These are phyloP conservation scores for Coreoperca whiteheadi DNA, from an alignment of 2,113 vertebrate genomes.

Conservation along the genomic window DNA sequence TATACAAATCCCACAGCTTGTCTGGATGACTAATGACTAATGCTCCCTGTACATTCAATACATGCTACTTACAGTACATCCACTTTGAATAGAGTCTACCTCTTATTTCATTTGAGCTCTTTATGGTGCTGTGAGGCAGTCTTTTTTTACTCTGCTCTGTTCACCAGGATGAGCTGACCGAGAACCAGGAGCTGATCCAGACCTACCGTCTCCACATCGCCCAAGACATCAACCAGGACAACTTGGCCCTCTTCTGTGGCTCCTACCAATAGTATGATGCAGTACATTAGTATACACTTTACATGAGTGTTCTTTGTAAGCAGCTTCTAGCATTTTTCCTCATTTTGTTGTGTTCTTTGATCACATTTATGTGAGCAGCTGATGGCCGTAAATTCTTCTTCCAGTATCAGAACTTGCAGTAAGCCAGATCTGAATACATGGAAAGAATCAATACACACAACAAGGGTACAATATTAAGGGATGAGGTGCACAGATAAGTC, in stretches of 20 bases:
- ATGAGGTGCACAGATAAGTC: background rate
- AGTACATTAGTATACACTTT: background rate
- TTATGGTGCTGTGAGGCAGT: background rate
- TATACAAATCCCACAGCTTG: background rate
- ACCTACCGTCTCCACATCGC: constrained; percentile 96
- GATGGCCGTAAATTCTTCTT: background rate
- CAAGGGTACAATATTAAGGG: background rate
- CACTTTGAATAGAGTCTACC: background rate
- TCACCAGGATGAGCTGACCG: constrained; percentile 93
- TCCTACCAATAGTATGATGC: constrained; percentile 92
- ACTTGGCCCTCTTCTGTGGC: constrained; percentile 93
- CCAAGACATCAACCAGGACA: constrained; percentile 98
- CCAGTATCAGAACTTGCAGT: background rate
- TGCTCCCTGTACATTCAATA: background rate
- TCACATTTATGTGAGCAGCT: background rate
- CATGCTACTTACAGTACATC: background rate
- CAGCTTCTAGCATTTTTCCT: background rate
- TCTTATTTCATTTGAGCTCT: background rate
- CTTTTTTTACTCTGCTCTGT: background rate
- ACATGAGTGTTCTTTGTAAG: background rate
- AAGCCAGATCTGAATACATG: background rate
- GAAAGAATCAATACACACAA: background rate
- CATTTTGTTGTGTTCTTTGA: background rate
- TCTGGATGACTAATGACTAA: background rate
- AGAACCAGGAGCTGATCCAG: constrained; percentile 96